These are phyloP conservation scores for Laupala kohalensis DNA, from an alignment of 1,140 invertebrate genomes.

Conservation along the genomic window DNA sequence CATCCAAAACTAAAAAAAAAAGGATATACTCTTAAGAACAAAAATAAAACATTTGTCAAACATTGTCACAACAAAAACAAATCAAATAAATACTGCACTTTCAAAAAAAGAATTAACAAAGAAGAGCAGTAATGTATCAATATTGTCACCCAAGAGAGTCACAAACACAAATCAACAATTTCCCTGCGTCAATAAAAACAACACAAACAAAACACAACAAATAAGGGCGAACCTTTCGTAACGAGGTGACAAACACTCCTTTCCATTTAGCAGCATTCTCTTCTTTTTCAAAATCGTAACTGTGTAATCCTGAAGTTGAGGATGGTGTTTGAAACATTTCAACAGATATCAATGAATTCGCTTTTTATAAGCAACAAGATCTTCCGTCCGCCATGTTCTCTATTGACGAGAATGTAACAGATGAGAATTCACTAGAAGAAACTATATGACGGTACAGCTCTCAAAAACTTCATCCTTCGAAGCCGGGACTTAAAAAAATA, in stretches of 20 bases:
- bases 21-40: background rate
- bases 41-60: background rate
- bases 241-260: constrained; percentile 66
- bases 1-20: background rate
- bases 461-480: background rate
- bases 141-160: background rate
- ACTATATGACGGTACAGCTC: background rate
- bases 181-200: background rate
- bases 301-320: constrained; percentile 42
- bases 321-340: constrained; percentile 40
- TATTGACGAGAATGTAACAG: constrained; percentile 10
- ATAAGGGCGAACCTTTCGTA: constrained; percentile 47
- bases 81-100: background rate
- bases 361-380: constrained; percentile 1
- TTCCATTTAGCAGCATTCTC: constrained; percentile 83
- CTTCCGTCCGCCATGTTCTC: constrained; percentile 14
- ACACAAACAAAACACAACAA: background rate
- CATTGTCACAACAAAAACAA: background rate
- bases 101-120: background rate
- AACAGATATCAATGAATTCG: constrained; percentile 2
- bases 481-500: background rate
- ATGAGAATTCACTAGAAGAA: constrained; percentile 5
- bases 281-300: constrained; percentile 76
- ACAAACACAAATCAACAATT: background rate
- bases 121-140: background rate